These are phyloP conservation scores for Peromyscus californicus DNA, from an alignment of 2,113 vertebrate species.

Conservation along the genomic window DNA sequence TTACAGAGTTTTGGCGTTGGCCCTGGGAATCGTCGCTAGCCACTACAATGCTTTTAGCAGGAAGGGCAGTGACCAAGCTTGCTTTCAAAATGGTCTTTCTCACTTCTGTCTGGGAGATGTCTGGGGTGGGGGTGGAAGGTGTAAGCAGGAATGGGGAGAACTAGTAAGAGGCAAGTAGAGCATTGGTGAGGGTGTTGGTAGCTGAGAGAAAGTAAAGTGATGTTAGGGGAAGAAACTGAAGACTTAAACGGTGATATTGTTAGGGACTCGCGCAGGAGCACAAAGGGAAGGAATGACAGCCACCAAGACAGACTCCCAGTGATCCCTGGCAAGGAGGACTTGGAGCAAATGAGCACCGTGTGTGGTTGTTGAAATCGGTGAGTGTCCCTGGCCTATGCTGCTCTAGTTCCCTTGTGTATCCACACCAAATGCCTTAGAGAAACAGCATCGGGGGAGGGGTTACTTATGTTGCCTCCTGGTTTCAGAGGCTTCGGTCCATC, in stretches of 20 bases:
- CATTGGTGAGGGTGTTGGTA: not conserved
- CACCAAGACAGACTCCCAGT: not conserved
- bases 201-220: not conserved
- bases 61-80: not conserved
- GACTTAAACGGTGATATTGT: not conserved
- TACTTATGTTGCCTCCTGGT: not conserved
- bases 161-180: not conserved
- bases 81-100: slow-evolving; percentile 3
- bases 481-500: not conserved
- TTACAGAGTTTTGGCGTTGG: not conserved
- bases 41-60: not conserved
- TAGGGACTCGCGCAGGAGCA: not conserved
- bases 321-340: not conserved
- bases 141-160: not conserved
- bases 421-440: not conserved
- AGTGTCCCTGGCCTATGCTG: not conserved
- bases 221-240: not conserved
- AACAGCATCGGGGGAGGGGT: not conserved
- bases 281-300: not conserved
- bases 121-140: not conserved
- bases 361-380: not conserved
- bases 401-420: not conserved
- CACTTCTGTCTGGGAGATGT: not conserved
- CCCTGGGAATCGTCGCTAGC: not conserved
- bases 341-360: not conserved